Evolutionary conservation across 2,797 vertebrate species (phyloP).

Genomic region (Sphenopsis melanotis): DNA sequence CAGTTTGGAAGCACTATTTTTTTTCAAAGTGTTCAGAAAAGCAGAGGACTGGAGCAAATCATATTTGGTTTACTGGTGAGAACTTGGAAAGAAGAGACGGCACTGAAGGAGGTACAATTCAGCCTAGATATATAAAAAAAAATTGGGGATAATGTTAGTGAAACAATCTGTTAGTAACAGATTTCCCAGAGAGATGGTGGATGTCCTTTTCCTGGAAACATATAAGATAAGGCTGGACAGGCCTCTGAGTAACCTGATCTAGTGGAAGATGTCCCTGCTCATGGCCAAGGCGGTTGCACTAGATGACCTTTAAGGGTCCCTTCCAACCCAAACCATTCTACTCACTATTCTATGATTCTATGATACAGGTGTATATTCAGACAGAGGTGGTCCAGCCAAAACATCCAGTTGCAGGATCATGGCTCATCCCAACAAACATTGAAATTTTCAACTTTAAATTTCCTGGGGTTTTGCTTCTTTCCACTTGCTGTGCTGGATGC

Average conservation of each 20-base stretch:
- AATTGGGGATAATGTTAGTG: not conserved
- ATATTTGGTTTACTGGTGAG: not conserved
- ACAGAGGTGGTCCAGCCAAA: not conserved
- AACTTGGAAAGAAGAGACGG: not conserved
- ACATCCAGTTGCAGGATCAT: not conserved
- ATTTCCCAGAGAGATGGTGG: not conserved
- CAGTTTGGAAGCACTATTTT: not conserved
- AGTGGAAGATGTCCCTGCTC: not conserved
- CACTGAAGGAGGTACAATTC: not conserved
- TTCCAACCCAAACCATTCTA: not conserved
- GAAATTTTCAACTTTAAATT: not conserved
- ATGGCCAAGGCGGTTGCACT: accelerated
- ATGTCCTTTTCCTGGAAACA: not conserved
- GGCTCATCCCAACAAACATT: not conserved
- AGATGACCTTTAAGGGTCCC: not conserved
- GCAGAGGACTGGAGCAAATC: not conserved
- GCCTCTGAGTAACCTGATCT: not conserved
- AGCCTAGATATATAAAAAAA: not conserved
- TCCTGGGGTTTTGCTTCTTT: not conserved
- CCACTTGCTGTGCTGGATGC: not conserved
- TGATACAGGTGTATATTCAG: not conserved
- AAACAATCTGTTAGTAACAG: not conserved
- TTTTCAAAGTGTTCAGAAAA: not conserved
- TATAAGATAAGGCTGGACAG: accelerated
- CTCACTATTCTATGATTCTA: accelerated